Evolutionary conservation across 2,797 vertebrate genomes (phyloP), one percentile per base, ranked within the genome.

Genomic region (Pelochelys cantorii): DNA sequence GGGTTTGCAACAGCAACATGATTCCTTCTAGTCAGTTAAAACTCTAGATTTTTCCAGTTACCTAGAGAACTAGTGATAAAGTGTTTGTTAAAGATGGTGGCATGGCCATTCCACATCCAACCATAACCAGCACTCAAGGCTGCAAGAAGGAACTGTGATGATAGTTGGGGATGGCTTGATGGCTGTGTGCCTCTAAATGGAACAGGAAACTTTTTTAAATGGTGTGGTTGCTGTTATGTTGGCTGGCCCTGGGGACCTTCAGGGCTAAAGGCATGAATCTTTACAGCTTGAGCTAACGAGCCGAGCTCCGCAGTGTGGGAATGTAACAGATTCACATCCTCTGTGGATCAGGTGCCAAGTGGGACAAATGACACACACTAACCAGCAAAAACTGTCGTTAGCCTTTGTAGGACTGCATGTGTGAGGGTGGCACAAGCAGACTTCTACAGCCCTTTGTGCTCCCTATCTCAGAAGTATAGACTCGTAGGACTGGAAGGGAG

Each of bases 321-420:
- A 20, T 17, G 17, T 68, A 37, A 80, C 81, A 53, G 23, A 14
- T 60, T 86, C 86, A 48, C 71, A 75, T 75, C 23, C 48, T 81
- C 92, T 87, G 3, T 89, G 79, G 88, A 83, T 95, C 71, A 55
- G 54, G 12, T 48, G 84, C 88, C 88, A 84, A 87, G 85, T 14
- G 89, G 83, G 88, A 62, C 55, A 86, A 90, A 57, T 87, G 83
- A 34, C n/a, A 7, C 42, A n/a, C 25, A 42, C 68, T 83, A 83
- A 65, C 65, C 60, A 87, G 71, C 1, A 1, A 91, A 94, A 68
- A 27, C 27, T 17, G 7, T 77, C 77, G 56, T 79, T 79, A 81
- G 17, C 60, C 59, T 27, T 52, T 57, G 12, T 52, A 88, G 86
- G 94, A 88, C 78, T 87, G 77, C 90, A 62, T 3, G 2, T 79